Evolutionary conservation across 2,888 invertebrate species (phyloP), one percentile per base, ranked within the genome.

Genomic region (Galerucella nymphaeae): DNA sequence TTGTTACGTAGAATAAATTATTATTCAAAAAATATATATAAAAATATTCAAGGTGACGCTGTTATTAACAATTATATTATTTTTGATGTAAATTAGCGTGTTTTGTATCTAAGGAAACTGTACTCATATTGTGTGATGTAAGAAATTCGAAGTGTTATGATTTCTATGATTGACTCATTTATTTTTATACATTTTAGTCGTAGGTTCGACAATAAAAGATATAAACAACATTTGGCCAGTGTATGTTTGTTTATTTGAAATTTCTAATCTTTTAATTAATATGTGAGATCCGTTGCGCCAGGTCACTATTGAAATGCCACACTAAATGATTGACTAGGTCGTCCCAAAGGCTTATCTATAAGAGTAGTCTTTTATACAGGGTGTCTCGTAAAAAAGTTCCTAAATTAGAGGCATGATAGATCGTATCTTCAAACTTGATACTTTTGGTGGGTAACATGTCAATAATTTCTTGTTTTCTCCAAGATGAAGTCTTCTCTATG

Each of bases 1-100:
- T 38, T 16, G 18, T 53, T 53, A 53, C 53, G 53, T 53, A 53
- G n/a, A 9, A 18, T 10, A 53, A 53, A 18, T 53, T 18, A 53
- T 53, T 53, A 50, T 50, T 50, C 50, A 16, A 53, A 53, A 53
- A 53, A 53, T 53, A 18, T 53, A 18, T 42, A 53, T 53, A 59
- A 59, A 59, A 59, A 59, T 59, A n/a, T 38, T 59, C 59, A 59
- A 59, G 59, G 59, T 59, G 59, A 59, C 59, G 38, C 5, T 59
- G 59, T 59, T 59, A 59, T 59, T 30, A 59, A 38, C 30, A 38
- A 59, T 38, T 30, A 59, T 38, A 38, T 59, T 38, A 59, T 59
- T 59, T 59, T 59, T 14, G 30, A 59, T 59, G 59, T 59, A 59
- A 59, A 59, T 59, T 59, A 59, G 30, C 30, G 30, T 10, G 53